Conservation (phyloP, 30 jellyfish, hydroid and myxozoan species). For the Aurelia sp. region DNA sequence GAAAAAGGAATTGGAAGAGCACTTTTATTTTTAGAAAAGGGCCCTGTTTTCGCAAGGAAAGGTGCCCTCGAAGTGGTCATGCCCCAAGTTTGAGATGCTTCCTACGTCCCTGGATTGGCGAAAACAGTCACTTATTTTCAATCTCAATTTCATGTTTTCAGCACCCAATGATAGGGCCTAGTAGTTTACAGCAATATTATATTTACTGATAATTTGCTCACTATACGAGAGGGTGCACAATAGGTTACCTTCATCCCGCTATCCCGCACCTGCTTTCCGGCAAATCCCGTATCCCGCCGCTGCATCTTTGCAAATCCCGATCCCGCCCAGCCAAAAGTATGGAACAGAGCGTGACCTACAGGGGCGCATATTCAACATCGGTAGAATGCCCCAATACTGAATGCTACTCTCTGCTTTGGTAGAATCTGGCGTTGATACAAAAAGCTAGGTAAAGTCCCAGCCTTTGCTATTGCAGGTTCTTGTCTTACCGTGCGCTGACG, state of each 20-base stretch:
- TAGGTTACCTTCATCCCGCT: slow-evolving; percentile 3
- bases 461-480: slow-evolving; percentile 27
- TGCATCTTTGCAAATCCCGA: neutral
- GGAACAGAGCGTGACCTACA: neutral
- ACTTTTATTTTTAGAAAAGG: too few relatives aligned
- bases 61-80: too few relatives aligned
- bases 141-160: too few relatives aligned
- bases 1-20: too few relatives aligned
- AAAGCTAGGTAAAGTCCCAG: slow-evolving; percentile 7
- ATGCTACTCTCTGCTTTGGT: slow-evolving; percentile 8
- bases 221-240: slow-evolving; percentile 41
- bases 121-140: too few relatives aligned
- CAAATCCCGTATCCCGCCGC: slow-evolving; percentile 18
- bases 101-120: too few relatives aligned
- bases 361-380: too few relatives aligned
- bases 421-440: slow-evolving; percentile 4
- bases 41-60: too few relatives aligned
- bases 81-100: too few relatives aligned
- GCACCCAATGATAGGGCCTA: too few relatives aligned
- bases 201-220: too few relatives aligned
- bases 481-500: slow-evolving; percentile 39
- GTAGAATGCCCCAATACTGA: neutral
- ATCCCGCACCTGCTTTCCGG: neutral
- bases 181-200: too few relatives aligned
- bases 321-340: neutral